Evolutionary conservation across 2,113 vertebrate genomes (phyloP).

Genomic region (Vidua macroura): DNA sequence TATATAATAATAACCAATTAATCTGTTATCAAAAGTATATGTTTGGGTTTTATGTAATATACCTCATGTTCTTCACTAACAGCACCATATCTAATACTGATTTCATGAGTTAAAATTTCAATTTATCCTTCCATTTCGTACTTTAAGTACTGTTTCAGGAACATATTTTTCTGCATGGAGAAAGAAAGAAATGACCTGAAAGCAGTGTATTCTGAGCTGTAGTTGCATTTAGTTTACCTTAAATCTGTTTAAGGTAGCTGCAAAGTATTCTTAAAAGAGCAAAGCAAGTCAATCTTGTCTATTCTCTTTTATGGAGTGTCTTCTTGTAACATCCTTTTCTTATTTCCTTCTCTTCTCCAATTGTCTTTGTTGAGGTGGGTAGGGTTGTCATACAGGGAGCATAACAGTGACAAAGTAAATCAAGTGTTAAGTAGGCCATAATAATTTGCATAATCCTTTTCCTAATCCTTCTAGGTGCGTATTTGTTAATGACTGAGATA

Average conservation of each 20-base stretch:
- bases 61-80: neutral
- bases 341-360: neutral
- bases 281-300: neutral
- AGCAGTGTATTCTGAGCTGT: neutral
- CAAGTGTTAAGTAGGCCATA: constrained; percentile 41
- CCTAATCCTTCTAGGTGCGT: constrained; percentile 34
- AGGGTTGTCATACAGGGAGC: neutral
- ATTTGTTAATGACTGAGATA: constrained; percentile 16
- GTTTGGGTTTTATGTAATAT: neutral
- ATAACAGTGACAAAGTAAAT: constrained; percentile 31
- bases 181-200: neutral
- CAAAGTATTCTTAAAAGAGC: neutral
- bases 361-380: constrained; percentile 3
- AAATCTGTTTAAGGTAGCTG: neutral
- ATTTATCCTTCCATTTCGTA: neutral
- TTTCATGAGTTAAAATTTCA: neutral
- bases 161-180: neutral
- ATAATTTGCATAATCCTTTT: constrained; percentile 48
- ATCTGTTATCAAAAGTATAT: neutral
- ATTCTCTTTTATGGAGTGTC: neutral
- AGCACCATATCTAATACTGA: neutral
- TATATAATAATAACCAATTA: neutral
- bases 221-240: neutral
- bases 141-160: neutral
- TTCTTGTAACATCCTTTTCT: neutral